phyloP scores from a whole-genome alignment of 2,113 vertebrate species.

The Bucco capensis region DNA sequence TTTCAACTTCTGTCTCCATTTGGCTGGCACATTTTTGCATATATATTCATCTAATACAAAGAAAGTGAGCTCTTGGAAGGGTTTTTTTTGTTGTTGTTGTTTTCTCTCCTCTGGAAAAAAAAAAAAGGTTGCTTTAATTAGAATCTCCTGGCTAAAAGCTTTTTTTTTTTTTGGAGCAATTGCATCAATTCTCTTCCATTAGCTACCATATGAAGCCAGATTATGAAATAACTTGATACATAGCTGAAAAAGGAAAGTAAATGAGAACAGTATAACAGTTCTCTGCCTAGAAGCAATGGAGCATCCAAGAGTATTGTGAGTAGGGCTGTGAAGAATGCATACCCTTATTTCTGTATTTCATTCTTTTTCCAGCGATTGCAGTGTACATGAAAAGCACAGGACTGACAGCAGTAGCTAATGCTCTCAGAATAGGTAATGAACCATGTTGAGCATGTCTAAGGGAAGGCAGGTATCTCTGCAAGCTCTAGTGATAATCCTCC shows the following conservation, averaged over 20 bases:
- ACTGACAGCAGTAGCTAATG: background rate
- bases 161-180: background rate
- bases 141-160: conserved; percentile 29
- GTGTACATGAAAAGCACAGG: background rate
- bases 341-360: background rate
- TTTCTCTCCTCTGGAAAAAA: background rate
- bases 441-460: background rate
- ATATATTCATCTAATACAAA: conserved; percentile 27
- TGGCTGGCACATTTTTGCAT: conserved; percentile 22
- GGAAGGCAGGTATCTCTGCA: background rate
- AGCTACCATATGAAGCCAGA: background rate
- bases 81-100: background rate
- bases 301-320: background rate
- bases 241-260: background rate
- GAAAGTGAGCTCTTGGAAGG: background rate
- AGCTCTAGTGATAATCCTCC: background rate
- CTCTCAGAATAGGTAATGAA: background rate
- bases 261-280: background rate
- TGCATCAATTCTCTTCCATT: conserved; percentile 56
- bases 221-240: background rate
- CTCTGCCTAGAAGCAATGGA: background rate
- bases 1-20: conserved; percentile 43
- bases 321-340: background rate
- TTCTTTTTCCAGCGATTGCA: background rate
- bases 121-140: conserved; percentile 39